Percentiles rank a stretch among this genome's conserved stretches.
Evolutionary conservation across 53 echinoderm and acorn worm genomes (phyloP).

Genomic region (Stichopus horrens): DNA sequence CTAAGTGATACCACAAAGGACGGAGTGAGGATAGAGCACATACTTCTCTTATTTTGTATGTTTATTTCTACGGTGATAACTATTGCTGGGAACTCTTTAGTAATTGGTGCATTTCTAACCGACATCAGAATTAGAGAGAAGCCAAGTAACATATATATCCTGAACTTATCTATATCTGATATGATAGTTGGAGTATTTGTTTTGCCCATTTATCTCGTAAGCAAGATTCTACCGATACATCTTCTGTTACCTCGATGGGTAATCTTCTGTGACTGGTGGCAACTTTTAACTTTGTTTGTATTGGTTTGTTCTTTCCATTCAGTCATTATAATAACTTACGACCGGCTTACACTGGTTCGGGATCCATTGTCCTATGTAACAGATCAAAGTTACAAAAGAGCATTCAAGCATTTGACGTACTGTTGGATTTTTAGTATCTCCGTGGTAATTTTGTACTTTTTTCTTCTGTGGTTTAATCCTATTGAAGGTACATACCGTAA

Average conservation of each 20-base stretch:
- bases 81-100: conserved; percentile 12
- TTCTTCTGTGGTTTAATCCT: background rate
- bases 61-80: background rate
- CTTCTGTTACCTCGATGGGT: background rate
- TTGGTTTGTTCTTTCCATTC: conserved; percentile 29
- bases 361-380: conserved; percentile 19
- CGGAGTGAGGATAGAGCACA: background rate
- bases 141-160: conserved; percentile 9
- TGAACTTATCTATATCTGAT: background rate
- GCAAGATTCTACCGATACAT: conserved; percentile 20
- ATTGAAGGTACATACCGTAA: background rate
- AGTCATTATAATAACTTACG: conserved; percentile 18
- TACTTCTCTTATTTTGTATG: background rate
- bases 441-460: background rate
- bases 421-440: background rate
- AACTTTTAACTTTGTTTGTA: conserved; percentile 11
- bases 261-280: conserved; percentile 25
- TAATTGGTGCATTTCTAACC: conserved; percentile 13
- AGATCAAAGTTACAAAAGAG: background rate
- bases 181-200: conserved; percentile 19
- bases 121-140: conserved; percentile 3
- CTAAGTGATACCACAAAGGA: background rate
- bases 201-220: conserved; percentile 19
- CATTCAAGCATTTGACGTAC: background rate
- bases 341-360: conserved; percentile 7